Base-by-base conservation (phyloP, 2,888 invertebrate genomes). In the Microchrysa polita region DNA sequence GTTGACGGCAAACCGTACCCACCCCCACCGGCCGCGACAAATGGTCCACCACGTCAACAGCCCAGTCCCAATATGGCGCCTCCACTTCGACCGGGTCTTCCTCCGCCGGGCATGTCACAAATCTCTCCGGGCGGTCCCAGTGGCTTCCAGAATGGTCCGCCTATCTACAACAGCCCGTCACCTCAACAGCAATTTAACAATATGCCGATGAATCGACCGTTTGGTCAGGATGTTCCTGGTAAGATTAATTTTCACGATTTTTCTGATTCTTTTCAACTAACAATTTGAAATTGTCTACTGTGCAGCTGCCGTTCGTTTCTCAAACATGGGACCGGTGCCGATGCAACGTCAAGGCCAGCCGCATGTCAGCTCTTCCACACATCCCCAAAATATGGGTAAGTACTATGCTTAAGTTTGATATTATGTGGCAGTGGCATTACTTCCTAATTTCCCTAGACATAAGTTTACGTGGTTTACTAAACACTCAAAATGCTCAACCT, bases 1-100 rank as follows among this genome's bases (percentile, higher is more conserved):
- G 94, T 94, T 75, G 94, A 94, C 85, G 94, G 94, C 74, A 90
- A 93, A 82, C 89, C 92, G 77, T 93, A 93, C 86, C 90, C 91
- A 42, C 80, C 86, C 20, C 84, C 86, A 4, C 86, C 85, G 44
- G 86, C 87, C 10, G 85, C 87, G 9, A 80, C 80, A 59, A 83
- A 81, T 73, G 82, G 81, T 1, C 83, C 82, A 18, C 83, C 83
- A n/a, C 82, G 83, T 27, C 83, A 82, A 53, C 84, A 83, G 72
- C 84, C 81, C 75, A 84, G 84, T 76, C 84, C 84, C 16, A 83
- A 84, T 76, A 84, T 84, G 84, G 82, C 82, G 14, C 84, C 82
- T 67, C 85, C 84, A 7, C 73, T 84, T 63, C 79, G 84, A 4
- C 83, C 84, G 0, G 83, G 83, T 0, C 74, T 84, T 73, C 76